Conservation (phyloP, 2,888 invertebrate genomes). For the Plebejus argus region DNA sequence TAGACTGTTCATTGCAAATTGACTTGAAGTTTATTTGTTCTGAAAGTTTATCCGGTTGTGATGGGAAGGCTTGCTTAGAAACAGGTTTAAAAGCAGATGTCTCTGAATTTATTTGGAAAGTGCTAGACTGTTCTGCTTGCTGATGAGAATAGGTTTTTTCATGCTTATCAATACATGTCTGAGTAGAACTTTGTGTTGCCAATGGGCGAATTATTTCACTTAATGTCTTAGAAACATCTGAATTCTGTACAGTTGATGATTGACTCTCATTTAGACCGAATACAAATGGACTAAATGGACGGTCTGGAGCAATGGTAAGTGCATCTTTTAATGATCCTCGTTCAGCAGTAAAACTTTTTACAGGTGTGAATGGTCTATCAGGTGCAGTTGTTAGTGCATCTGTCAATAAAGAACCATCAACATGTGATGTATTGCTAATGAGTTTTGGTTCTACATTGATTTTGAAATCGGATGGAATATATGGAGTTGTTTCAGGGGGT, state of each 20-base stretch:
- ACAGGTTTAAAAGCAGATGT: conserved; percentile 74
- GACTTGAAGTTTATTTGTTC: conserved; percentile 62
- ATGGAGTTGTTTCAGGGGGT: conserved; percentile 32
- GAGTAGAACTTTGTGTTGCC: conserved; percentile 53
- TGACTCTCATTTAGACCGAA: conserved; percentile 66
- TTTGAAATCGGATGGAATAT: conserved; percentile 33
- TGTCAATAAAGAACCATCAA: conserved; percentile 82
- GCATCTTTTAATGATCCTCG: conserved; percentile 80
- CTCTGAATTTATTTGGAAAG: conserved; percentile 66
- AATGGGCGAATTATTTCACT: conserved; percentile 61
- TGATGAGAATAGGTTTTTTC: conserved; percentile 58
- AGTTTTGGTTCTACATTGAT: conserved; percentile 32
- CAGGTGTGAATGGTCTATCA: conserved; percentile 82
- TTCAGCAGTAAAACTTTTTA: conserved; percentile 70
- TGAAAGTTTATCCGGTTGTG: conserved; percentile 63
- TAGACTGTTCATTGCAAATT: conserved; percentile 63
- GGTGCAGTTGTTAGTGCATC: conserved; percentile 86
- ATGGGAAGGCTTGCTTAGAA: conserved; percentile 66
- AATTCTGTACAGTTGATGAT: conserved; percentile 52
- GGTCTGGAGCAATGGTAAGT: conserved; percentile 86
- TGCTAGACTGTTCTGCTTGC: conserved; percentile 62
- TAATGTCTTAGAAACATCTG: conserved; percentile 52
- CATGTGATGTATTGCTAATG: neutral
- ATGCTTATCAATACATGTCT: conserved; percentile 34
- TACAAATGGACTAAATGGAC: conserved; percentile 83